These are phyloP conservation scores for Nyctereutes procyonoides DNA, from an alignment of 2,113 vertebrate genomes.

Conservation along the genomic window DNA sequence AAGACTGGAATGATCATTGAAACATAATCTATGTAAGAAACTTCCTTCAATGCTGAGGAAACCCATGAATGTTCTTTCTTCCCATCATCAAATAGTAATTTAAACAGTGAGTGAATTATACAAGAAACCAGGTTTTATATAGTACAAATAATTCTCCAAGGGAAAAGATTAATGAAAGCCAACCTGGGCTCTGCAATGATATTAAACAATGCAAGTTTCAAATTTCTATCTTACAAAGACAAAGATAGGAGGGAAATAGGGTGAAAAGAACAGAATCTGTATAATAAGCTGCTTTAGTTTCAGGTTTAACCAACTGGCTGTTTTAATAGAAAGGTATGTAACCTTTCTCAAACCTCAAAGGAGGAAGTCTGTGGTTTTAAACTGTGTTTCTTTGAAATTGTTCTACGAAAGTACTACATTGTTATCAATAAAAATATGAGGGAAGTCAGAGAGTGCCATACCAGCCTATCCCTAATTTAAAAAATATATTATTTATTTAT, in stretches of 20 bases:
- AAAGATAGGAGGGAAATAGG: background rate
- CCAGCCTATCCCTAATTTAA: background rate
- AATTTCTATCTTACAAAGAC: background rate
- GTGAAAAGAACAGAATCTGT: background rate
- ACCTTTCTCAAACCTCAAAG: background rate
- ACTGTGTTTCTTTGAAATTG: background rate
- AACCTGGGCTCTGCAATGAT: background rate
- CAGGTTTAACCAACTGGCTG: background rate
- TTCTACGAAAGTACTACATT: background rate
- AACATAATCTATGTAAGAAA: background rate
- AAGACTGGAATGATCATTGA: slow-evolving; percentile 29
- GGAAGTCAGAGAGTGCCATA: background rate
- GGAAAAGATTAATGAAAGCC: slow-evolving; percentile 5
- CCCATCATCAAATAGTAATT: slow-evolving; percentile 51
- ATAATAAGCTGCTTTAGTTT: background rate
- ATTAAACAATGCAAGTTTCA: background rate
- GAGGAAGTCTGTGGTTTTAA: background rate
- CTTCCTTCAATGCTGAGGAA: background rate
- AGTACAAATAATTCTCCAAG: background rate
- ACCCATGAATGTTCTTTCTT: slow-evolving; percentile 23
- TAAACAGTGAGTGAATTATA: slow-evolving; percentile 42
- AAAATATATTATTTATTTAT: background rate
- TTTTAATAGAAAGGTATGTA: background rate
- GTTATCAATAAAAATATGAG: background rate
- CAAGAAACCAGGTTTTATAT: slow-evolving; percentile 40